A percentile compares a stretch with the other conserved stretches of the same genome.
phyloP scores from a whole-genome alignment of 2,888 invertebrate genomes.

The Tenthredo distinguenda region DNA sequence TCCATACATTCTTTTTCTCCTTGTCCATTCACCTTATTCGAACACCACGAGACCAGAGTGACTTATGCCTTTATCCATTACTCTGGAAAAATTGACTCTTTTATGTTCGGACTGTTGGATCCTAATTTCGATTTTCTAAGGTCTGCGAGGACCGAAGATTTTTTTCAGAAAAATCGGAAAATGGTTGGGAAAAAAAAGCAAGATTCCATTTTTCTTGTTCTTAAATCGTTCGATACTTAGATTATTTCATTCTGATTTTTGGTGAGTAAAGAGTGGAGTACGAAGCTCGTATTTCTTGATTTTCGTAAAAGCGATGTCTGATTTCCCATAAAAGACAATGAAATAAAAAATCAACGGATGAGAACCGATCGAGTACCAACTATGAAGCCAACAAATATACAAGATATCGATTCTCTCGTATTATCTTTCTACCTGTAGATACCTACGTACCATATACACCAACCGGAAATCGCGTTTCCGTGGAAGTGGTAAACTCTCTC shows the following conservation, averaged over 20 bases:
- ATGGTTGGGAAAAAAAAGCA: not conserved
- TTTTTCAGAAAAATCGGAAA: not conserved
- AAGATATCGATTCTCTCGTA: slow-evolving; percentile 37
- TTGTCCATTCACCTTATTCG: not conserved
- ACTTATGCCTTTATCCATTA: not conserved
- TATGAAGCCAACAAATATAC: not conserved
- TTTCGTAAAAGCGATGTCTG: not conserved
- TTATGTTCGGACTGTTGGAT: not conserved
- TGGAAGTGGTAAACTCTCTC: not conserved
- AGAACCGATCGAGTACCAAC: not conserved
- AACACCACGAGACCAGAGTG: not conserved
- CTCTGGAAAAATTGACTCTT: not conserved
- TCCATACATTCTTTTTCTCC: not conserved
- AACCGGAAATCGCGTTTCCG: slow-evolving; percentile 41
- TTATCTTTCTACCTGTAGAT: slow-evolving; percentile 31
- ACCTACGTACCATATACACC: not conserved
- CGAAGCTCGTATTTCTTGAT: not conserved
- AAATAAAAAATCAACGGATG: slow-evolving; percentile 11
- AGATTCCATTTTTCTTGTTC: too few species aligned
- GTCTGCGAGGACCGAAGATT: too few species aligned
- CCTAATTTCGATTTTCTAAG: too few species aligned
- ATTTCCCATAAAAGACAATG: not conserved
- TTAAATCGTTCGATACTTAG: too few species aligned
- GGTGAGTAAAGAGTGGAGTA: not conserved
- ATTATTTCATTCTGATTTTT: not conserved